Conservation (phyloP, 2,888 invertebrate genomes). For the Oxyteleia sp. region DNA sequence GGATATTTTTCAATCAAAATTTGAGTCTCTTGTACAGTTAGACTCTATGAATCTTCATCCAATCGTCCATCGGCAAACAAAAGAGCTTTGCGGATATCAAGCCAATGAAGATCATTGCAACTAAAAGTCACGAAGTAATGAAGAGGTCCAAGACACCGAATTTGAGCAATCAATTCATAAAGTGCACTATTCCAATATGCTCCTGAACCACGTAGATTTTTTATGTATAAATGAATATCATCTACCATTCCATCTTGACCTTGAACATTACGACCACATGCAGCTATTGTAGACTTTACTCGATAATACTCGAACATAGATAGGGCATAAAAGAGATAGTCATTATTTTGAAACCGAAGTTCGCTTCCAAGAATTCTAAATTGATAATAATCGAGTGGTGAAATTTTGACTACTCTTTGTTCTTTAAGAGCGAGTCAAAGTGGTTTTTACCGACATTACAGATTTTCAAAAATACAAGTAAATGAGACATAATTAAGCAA, state of each 20-base stretch:
- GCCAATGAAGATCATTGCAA: constrained; percentile 79
- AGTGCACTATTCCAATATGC: constrained; percentile 78
- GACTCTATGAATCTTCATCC: constrained; percentile 17
- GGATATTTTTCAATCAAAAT: constrained; percentile 25
- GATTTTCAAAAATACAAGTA: too few species aligned
- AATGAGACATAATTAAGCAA: too few species aligned
- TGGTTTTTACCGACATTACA: too few species aligned
- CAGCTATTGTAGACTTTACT: constrained; percentile 70
- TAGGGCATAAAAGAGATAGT: constrained; percentile 80
- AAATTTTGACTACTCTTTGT: constrained; percentile 64
- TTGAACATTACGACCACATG: constrained; percentile 74
- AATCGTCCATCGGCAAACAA: constrained; percentile 78
- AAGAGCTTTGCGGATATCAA: constrained; percentile 82
- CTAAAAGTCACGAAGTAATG: constrained; percentile 78
- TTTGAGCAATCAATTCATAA: constrained; percentile 81
- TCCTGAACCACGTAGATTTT: constrained; percentile 79
- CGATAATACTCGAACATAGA: constrained; percentile 75
- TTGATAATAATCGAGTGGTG: constrained; percentile 79
- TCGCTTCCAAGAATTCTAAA: constrained; percentile 73
- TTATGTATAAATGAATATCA: constrained; percentile 80
- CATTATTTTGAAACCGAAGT: constrained; percentile 72
- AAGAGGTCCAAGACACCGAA: constrained; percentile 81
- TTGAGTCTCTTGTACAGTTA: constrained; percentile 35
- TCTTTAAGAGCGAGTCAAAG: too few species aligned
- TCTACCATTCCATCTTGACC: constrained; percentile 71